phyloP scores from a whole-genome alignment of 2,888 invertebrate genomes.

The Ganaspis brasiliensis region DNA sequence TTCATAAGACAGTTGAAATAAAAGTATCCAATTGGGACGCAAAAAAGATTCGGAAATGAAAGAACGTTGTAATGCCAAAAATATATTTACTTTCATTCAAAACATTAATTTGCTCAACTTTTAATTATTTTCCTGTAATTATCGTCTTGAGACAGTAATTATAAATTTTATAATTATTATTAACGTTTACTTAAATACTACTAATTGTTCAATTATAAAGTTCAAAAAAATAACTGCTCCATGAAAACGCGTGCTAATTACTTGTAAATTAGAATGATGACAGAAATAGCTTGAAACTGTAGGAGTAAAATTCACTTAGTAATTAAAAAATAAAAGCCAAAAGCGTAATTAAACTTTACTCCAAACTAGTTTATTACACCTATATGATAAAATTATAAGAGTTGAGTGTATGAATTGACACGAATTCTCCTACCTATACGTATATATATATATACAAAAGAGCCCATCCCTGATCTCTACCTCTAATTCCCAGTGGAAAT shows the following conservation, averaged over 20 bases:
- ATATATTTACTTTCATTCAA: not conserved
- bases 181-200: too few relatives aligned
- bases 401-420: conserved; percentile 48
- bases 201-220: not conserved
- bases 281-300: not conserved
- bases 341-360: not conserved
- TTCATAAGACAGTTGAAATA: not conserved
- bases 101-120: not conserved
- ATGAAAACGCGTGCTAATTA: not conserved
- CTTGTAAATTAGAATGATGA: not conserved
- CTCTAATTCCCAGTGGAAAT: conserved; percentile 56
- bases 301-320: not conserved
- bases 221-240: not conserved
- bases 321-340: not conserved
- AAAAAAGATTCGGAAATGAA: not conserved
- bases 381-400: conserved; percentile 50
- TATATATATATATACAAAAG: conserved; percentile 7
- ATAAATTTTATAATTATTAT: too few relatives aligned
- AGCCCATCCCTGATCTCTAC: conserved; percentile 34
- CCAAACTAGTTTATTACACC: conserved; percentile 37
- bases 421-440: conserved; percentile 35
- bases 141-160: too few relatives aligned
- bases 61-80: not conserved
- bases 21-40: not conserved
- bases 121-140: too few relatives aligned